Conservation (phyloP, 2,888 invertebrate genomes). For the Kryphioiulus occultus region DNA sequence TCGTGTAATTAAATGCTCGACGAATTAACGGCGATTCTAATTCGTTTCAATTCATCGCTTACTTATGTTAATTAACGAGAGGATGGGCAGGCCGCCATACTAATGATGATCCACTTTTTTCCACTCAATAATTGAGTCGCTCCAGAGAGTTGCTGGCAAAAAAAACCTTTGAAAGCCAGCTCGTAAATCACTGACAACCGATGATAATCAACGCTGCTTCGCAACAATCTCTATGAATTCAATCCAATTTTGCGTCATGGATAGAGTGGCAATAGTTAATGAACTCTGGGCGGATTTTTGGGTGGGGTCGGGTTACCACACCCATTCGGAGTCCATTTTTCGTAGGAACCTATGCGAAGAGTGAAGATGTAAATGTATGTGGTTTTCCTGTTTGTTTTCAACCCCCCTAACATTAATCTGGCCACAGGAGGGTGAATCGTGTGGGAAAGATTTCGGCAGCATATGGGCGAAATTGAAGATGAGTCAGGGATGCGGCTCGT, state of each 20-base stretch:
- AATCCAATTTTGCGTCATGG: not conserved
- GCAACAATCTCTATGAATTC: not conserved
- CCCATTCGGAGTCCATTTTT: not conserved
- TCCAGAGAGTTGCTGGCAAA: not conserved
- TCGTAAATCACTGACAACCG: not conserved
- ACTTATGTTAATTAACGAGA: conserved; percentile 3
- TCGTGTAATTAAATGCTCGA: not conserved
- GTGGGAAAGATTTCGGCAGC: not conserved
- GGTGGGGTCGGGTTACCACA: not conserved
- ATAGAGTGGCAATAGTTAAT: not conserved
- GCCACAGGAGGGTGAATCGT: not conserved
- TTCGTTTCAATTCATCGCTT: not conserved
- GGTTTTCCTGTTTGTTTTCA: not conserved
- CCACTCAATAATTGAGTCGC: not conserved
- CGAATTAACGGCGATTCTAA: not conserved
- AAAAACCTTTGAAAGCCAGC: not conserved
- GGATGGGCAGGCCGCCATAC: not conserved
- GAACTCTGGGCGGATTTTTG: not conserved
- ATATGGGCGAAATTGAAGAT: conserved; percentile 14
- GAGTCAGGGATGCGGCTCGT: not conserved
- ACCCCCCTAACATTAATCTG: not conserved
- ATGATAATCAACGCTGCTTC: not conserved
- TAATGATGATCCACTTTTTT: conserved; percentile 12
- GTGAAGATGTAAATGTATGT: too few species aligned
- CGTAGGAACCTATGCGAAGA: too few species aligned